Base-by-base conservation (phyloP, 2,113 vertebrate genomes). In the Solenodon paradoxus region DNA sequence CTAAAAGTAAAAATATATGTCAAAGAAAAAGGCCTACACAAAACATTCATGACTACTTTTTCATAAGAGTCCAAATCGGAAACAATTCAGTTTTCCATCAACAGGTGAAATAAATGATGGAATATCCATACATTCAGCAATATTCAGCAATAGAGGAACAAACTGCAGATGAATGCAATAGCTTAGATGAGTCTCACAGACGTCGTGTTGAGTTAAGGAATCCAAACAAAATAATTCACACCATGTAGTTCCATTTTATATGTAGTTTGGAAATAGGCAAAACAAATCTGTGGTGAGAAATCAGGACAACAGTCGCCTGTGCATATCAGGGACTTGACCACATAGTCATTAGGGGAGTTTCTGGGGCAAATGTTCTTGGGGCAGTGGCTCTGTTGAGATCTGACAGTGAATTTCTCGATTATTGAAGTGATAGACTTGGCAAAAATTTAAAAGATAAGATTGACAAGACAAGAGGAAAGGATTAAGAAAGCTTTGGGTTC, bases 11-110 rank as follows among this genome's bases (percentile, higher is more conserved):
- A 93, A 77, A 63, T 75, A 7, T 74, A 47, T 71, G 17, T 38
- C 28, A 38, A 64, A n/a, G n/a, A n/a, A 74, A 69, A 90, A 59
- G 45, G 57, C 32, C 63, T 61, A 7, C 19, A 71, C 53, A 20
- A 93, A 74, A 35, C 64, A 45, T 87, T 85, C 47, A 61, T 63
- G 59, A 72, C 53, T 42, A n/a, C 28, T 64, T 85, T 92, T 94
- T 94, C 55, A 9, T 32, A 61, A 68, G 38, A 88, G 13, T 51
- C 5, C 35, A 88, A 81, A 59, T 55, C 89, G 13, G 28, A 85
- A 94, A 79, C 74, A 78, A 35, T 7, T 92, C 38, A 64, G 35
- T 68, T 95, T 88, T 81, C 32, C 57, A 87, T 94, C 61, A 53
- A 5, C 11, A 86, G 26, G 13, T 79, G 13, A 91, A 69, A 28